phyloP scores from a whole-genome alignment of 2,797 vertebrate species.

The Spea hammondii region DNA sequence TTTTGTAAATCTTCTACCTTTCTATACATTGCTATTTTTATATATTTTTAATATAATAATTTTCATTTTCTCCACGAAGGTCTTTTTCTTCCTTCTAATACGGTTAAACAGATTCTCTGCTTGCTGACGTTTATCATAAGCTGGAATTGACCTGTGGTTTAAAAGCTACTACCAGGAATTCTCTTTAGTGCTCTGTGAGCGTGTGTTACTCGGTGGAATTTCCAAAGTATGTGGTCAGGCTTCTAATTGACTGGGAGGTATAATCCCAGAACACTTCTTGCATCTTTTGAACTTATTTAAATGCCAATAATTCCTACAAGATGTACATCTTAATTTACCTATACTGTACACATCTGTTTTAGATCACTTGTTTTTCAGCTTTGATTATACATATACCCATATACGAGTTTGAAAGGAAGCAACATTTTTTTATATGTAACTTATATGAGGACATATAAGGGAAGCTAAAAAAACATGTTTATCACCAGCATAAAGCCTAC shows the following conservation, averaged over 20 bases:
- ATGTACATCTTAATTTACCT: conserved; percentile 51
- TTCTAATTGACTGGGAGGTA: conserved; percentile 49
- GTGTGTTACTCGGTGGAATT: conserved; percentile 21
- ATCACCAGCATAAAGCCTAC: conserved; percentile 54
- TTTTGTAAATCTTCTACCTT: no score
- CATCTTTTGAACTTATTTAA: conserved; percentile 54
- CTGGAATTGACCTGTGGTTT: conserved; percentile 37
- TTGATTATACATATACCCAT: conserved; percentile 54
- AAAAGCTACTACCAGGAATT: conserved; percentile 29
- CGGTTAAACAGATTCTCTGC: conserved; percentile 7
- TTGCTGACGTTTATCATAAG: conserved; percentile 31
- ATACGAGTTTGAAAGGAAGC: conserved; percentile 14
- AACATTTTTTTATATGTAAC: conserved; percentile 61
- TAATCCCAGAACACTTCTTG: conserved; percentile 43
- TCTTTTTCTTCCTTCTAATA: not conserved
- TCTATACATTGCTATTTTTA: no score
- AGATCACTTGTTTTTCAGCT: conserved; percentile 55
- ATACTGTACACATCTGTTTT: conserved; percentile 59
- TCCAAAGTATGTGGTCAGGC: conserved; percentile 41
- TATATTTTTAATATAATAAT: not conserved
- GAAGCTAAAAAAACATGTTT: conserved; percentile 58
- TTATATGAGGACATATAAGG: conserved; percentile 57
- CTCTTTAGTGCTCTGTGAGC: conserved; percentile 19
- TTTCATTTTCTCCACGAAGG: conserved; percentile 4
- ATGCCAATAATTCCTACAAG: conserved; percentile 54